Evolutionary conservation across 1,140 invertebrate genomes (phyloP).

Genomic region (Penaeus indicus): DNA sequence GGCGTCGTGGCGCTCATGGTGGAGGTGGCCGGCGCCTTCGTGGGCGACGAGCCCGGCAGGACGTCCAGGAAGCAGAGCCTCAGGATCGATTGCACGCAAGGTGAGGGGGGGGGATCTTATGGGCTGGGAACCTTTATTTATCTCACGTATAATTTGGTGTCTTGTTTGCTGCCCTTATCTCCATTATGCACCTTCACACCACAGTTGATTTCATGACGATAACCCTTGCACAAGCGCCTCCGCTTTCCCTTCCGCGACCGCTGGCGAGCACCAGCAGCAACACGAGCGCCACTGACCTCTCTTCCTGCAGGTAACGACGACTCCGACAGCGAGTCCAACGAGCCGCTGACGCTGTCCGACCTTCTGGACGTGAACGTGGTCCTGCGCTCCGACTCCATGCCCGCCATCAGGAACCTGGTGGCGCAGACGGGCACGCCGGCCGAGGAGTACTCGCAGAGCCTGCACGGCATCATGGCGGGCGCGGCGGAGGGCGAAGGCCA

Average conservation of each 20-base stretch:
- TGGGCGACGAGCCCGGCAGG: background rate
- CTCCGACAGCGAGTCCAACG: background rate
- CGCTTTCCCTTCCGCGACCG: too few species aligned
- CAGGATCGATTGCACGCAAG: slow-evolving; percentile 13
- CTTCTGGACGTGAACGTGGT: slow-evolving; percentile 42
- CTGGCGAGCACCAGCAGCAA: too few species aligned
- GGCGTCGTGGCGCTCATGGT: slow-evolving; percentile 3
- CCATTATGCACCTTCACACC: too few species aligned
- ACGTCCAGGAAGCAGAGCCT: background rate
- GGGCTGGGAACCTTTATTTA: background rate
- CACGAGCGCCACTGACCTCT: background rate
- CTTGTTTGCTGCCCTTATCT: too few species aligned
- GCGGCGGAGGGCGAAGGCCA: background rate
- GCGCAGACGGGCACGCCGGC: slow-evolving; percentile 16
- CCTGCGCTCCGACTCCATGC: slow-evolving; percentile 18
- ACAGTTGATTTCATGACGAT: too few species aligned
- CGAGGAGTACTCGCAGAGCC: background rate
- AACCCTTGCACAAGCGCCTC: too few species aligned
- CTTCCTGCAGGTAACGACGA: background rate
- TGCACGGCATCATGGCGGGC: background rate
- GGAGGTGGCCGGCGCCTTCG: background rate
- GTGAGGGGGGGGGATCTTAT: background rate
- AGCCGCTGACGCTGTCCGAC: slow-evolving; percentile 7
- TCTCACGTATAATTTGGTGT: background rate
- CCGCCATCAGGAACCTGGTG: slow-evolving; percentile 40